Conservation (phyloP, 2,888 invertebrate species). For the Rhabditoides inermis region DNA sequence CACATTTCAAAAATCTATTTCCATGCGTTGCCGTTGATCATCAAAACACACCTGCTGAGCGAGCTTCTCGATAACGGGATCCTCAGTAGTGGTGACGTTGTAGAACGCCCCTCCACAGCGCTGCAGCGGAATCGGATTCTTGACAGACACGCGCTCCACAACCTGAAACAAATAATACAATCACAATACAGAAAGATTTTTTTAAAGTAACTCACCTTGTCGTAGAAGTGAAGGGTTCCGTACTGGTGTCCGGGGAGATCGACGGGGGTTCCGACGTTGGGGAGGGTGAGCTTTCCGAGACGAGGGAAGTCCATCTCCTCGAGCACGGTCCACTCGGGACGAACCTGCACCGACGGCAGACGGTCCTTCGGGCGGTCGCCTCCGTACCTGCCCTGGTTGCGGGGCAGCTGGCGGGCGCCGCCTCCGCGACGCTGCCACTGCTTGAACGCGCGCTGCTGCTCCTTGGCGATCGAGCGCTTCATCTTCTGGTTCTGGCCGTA, state of each 20-base stretch:
- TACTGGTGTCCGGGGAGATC: conserved; percentile 67
- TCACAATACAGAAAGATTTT: background rate
- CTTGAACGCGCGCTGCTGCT: conserved; percentile 65
- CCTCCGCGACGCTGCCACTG: conserved; percentile 68
- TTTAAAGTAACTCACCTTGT: conserved; percentile 61
- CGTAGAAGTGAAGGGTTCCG: conserved; percentile 90
- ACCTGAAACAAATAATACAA: conserved; percentile 51
- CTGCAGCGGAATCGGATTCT: conserved; percentile 72
- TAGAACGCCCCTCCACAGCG: conserved; percentile 93
- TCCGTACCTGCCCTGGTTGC: conserved; percentile 14
- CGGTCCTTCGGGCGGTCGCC: conserved; percentile 20
- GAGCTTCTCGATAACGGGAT: conserved; percentile 82
- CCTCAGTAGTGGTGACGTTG: conserved; percentile 83
- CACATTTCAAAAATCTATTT: too few relatives aligned
- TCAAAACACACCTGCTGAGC: too few relatives aligned
- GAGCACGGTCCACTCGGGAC: conserved; percentile 89
- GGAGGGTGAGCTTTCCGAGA: conserved; percentile 75
- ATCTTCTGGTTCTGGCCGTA: conserved; percentile 47
- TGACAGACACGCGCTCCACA: conserved; percentile 83
- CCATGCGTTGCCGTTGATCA: too few relatives aligned
- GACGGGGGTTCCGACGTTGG: conserved; percentile 72
- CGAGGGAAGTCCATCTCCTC: conserved; percentile 94
- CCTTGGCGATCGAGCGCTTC: conserved; percentile 51
- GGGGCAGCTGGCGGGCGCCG: conserved; percentile 31
- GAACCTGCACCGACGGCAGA: conserved; percentile 48